Percentiles rank a stretch among this genome's conserved stretches.
Evolutionary conservation across 2,113 vertebrate species (phyloP).

Genomic region (Litocranius walleri): DNA sequence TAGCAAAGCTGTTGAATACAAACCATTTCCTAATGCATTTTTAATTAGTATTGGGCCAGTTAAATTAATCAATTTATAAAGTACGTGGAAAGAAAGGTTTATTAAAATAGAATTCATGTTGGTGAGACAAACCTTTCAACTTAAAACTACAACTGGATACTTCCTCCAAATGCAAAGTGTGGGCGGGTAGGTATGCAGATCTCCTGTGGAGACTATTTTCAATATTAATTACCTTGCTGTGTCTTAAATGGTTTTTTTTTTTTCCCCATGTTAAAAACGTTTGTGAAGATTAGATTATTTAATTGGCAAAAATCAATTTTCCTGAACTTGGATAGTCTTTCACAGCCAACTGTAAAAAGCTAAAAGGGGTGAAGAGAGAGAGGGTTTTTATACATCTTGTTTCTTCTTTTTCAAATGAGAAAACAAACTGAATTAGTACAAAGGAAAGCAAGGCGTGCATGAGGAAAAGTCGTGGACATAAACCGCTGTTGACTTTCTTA

Average conservation of each 20-base stretch:
- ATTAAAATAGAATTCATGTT: slow-evolving; percentile 38
- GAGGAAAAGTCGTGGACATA: neutral
- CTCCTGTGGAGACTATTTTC: slow-evolving; percentile 76
- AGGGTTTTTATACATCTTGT: neutral
- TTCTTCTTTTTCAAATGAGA: slow-evolving; percentile 25
- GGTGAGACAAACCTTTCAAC: slow-evolving; percentile 40
- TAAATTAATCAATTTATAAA: slow-evolving; percentile 51
- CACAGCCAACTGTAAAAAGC: slow-evolving; percentile 65
- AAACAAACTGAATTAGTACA: neutral
- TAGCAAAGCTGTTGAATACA: slow-evolving; percentile 24
- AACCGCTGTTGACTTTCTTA: neutral
- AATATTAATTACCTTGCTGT: slow-evolving; percentile 80
- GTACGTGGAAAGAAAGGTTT: slow-evolving; percentile 11
- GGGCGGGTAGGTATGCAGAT: slow-evolving; percentile 69
- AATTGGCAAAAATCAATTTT: slow-evolving; percentile 79
- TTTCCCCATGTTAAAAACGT: slow-evolving; percentile 74
- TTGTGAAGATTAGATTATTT: slow-evolving; percentile 82
- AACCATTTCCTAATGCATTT: slow-evolving; percentile 35
- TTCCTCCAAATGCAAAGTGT: slow-evolving; percentile 44
- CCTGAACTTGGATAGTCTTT: slow-evolving; percentile 67
- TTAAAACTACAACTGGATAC: slow-evolving; percentile 47
- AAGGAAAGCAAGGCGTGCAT: neutral
- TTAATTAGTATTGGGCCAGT: slow-evolving; percentile 22
- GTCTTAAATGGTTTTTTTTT: slow-evolving; percentile 78
- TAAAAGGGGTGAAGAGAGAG: slow-evolving; percentile 38